phyloP scores from a whole-genome alignment of 2,888 invertebrate species.

The Lasioglossum pauxillum region DNA sequence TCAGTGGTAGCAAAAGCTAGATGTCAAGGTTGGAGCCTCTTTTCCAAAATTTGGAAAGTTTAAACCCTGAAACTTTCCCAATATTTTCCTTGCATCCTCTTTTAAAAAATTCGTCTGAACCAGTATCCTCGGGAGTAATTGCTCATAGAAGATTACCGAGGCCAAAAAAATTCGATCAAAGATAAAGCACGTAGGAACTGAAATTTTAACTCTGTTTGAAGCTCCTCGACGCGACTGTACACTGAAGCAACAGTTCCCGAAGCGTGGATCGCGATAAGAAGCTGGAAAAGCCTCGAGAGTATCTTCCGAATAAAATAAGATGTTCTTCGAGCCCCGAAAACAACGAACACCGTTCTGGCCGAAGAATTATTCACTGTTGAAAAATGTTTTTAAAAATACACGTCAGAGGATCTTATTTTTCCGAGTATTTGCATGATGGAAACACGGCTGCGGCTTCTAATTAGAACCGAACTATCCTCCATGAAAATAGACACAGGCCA shows the following conservation, averaged over 20 bases:
- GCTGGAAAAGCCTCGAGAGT: neutral
- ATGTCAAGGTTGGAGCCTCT: no score
- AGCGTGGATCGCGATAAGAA: neutral
- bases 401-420: neutral
- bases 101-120: neutral
- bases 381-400: no score
- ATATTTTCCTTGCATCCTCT: neutral
- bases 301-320: neutral
- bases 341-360: no score
- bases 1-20: no score
- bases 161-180: neutral
- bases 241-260: neutral
- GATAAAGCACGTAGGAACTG: neutral
- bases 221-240: neutral
- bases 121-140: neutral
- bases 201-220: neutral
- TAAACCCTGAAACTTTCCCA: neutral
- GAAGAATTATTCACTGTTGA: no score
- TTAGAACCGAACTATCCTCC: neutral
- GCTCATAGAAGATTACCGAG: neutral
- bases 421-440: neutral
- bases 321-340: neutral
- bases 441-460: neutral
- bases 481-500: neutral
- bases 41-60: no score